Conservation (phyloP, 1,140 invertebrate species). For the Trichonephila inaurata region DNA sequence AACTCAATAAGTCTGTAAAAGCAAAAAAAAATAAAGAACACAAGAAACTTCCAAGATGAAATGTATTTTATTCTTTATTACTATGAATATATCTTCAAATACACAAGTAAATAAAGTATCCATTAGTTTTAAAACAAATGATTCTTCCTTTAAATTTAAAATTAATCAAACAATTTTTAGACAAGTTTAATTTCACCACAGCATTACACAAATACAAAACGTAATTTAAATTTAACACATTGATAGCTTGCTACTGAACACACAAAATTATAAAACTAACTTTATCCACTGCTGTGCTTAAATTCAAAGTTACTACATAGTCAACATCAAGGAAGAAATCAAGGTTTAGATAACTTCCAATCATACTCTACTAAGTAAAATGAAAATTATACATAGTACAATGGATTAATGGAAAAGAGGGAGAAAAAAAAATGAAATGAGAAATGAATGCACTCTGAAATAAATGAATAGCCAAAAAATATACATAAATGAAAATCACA, state of each 20-base stretch:
- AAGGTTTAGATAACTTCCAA: conserved; percentile 55
- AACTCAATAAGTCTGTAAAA: too few species aligned
- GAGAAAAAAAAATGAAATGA: background rate
- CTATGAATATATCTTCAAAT: background rate
- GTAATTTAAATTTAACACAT: background rate
- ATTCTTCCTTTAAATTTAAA: background rate
- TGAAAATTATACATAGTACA: conserved; percentile 14
- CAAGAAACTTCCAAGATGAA: background rate
- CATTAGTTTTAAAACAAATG: background rate
- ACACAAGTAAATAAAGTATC: background rate
- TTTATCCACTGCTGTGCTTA: conserved; percentile 37
- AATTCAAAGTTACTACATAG: conserved; percentile 41
- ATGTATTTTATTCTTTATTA: conserved; percentile 3
- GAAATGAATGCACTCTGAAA: background rate
- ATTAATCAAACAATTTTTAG: background rate
- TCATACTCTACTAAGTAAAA: conserved; percentile 57
- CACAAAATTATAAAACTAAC: background rate
- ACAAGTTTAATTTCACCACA: background rate
- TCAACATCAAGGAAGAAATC: conserved; percentile 58
- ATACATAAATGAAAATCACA: too few species aligned
- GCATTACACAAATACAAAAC: background rate
- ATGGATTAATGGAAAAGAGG: conserved; percentile 11
- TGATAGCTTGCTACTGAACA: background rate
- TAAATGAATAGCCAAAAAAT: too few species aligned
- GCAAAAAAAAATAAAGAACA: background rate